phyloP scores from a whole-genome alignment of 2,888 invertebrate species.

The Hedya salicella region DNA sequence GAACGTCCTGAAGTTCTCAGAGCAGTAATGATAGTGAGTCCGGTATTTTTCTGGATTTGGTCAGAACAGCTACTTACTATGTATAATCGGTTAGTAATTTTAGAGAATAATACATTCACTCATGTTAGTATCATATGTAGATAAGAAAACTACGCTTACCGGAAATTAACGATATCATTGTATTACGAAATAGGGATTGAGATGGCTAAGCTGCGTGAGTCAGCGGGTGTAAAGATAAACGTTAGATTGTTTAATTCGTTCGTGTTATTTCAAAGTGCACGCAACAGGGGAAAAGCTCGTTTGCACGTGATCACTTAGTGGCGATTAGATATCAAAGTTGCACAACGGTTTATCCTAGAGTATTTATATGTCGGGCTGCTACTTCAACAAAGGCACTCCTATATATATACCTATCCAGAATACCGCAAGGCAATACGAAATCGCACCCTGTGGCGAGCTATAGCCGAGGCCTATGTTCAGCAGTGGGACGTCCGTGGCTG shows the following conservation, averaged over 20 bases:
- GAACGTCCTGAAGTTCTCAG: too few relatives aligned
- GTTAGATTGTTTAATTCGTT: constrained; percentile 5
- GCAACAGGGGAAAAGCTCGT: neutral
- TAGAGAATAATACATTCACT: neutral
- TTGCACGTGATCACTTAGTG: neutral
- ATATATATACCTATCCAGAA: neutral
- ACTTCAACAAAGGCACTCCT: neutral
- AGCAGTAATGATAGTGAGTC: too few relatives aligned
- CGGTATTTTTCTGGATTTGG: too few relatives aligned
- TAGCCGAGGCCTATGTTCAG: too few relatives aligned
- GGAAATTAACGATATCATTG: constrained; percentile 3
- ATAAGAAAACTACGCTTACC: neutral
- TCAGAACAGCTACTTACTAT: too few relatives aligned
- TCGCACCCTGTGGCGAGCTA: too few relatives aligned
- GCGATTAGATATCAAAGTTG: neutral
- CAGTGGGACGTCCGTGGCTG: too few relatives aligned
- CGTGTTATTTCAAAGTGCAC: constrained; percentile 22
- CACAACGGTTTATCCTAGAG: neutral
- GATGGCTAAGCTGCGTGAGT: constrained; percentile 5
- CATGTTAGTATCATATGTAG: neutral
- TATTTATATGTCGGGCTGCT: neutral
- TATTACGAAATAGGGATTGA: constrained; percentile 5
- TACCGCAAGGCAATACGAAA: too few relatives aligned
- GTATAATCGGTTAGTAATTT: too few relatives aligned
- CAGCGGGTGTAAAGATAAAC: constrained; percentile 22